These are phyloP conservation scores for Caenorhabditis doughertyi DNA, from an alignment of 2,888 invertebrate genomes.

Conservation along the genomic window DNA sequence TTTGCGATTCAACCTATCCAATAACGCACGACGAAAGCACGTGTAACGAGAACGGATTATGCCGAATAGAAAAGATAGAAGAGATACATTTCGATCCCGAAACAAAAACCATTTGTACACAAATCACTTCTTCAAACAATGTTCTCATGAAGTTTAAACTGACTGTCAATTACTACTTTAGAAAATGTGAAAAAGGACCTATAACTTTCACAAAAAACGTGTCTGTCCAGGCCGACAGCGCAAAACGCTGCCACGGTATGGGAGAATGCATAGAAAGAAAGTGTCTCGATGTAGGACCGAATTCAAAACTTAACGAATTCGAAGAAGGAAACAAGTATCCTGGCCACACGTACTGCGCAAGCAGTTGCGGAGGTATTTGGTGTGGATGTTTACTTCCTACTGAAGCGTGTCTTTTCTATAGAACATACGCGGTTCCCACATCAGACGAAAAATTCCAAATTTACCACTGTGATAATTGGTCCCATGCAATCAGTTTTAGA, in stretches of 20 bases:
- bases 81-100: not conserved
- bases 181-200: slow-evolving; percentile 4
- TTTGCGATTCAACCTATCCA: not conserved
- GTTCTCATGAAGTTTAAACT: no score
- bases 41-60: not conserved
- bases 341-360: not conserved
- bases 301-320: not conserved
- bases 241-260: slow-evolving; percentile 18
- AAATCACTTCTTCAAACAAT: not conserved
- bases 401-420: not conserved
- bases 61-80: not conserved
- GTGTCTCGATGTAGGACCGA: not conserved
- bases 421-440: not conserved
- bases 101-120: not conserved
- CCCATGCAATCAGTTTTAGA: not conserved
- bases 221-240: not conserved
- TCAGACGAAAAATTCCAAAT: not conserved
- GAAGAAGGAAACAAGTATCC: slow-evolving; percentile 13
- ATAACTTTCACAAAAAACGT: slow-evolving; percentile 10
- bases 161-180: not conserved
- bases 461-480: not conserved
- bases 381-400: slow-evolving; percentile 1
- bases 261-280: slow-evolving; percentile 17
- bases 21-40: not conserved
- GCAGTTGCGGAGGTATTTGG: slow-evolving; percentile 16